Evolutionary conservation across 2,797 vertebrate species (phyloP).

Genomic region (Babyrousa celebensis): DNA sequence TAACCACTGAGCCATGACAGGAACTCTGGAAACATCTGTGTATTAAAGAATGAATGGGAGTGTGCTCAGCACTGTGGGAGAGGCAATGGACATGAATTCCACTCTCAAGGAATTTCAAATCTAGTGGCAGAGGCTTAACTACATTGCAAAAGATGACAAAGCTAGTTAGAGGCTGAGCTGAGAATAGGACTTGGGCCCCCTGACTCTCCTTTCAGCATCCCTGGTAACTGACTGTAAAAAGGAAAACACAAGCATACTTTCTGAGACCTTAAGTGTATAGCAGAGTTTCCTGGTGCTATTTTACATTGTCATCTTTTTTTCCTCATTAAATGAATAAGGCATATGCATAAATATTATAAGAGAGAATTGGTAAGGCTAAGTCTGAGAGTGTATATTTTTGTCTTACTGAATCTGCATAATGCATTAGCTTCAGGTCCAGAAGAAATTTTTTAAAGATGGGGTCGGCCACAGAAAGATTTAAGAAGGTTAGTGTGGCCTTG

Average conservation of each 20-base stretch:
- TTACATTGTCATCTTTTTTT: neutral
- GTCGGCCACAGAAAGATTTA: neutral
- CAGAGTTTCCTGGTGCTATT: neutral
- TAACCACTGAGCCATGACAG: too few species aligned
- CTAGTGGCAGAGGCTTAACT: neutral
- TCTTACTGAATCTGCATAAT: neutral
- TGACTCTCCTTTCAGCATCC: neutral
- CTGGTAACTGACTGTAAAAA: constrained; percentile 23
- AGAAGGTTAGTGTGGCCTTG: neutral
- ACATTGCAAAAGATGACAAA: neutral
- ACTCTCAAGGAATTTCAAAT: neutral
- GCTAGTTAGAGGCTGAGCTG: neutral
- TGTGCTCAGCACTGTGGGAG: neutral
- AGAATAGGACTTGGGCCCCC: neutral
- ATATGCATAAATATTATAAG: neutral
- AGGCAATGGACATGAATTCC: neutral
- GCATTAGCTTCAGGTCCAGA: neutral
- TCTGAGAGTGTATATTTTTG: neutral
- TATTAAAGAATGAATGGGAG: neutral
- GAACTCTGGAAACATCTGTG: neutral
- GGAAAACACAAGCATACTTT: neutral
- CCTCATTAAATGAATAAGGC: neutral
- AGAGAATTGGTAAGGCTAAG: neutral
- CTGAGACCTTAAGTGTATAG: neutral
- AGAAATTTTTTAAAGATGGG: neutral